Percentiles rank a stretch among this genome's conserved stretches.
These are phyloP conservation scores for Melanostoma mellinum DNA, from an alignment of 2,888 invertebrate species.

Conservation along the genomic window DNA sequence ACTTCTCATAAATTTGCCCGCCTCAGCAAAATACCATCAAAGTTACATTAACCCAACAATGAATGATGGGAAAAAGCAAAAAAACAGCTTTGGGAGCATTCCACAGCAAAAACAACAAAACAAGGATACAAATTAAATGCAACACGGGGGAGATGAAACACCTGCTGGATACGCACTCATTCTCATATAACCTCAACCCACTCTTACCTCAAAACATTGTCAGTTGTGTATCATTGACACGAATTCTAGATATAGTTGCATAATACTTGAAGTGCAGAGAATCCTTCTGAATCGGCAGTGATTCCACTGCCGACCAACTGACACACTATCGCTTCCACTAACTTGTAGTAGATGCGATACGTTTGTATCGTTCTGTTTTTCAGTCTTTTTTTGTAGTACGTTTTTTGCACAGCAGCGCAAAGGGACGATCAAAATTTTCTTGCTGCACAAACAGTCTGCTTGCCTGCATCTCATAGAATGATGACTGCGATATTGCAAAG, in stretches of 20 bases:
- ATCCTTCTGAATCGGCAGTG: slow-evolving; percentile 16
- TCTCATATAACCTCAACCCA: background rate
- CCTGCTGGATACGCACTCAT: slow-evolving; percentile 40
- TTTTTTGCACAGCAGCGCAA: slow-evolving; percentile 30
- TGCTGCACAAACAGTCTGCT: slow-evolving; percentile 5
- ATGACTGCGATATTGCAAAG: slow-evolving; percentile 39
- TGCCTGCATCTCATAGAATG: slow-evolving; percentile 5
- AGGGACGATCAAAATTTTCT: slow-evolving; percentile 30
- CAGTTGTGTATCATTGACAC: slow-evolving; percentile 49
- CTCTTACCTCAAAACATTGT: slow-evolving; percentile 18
- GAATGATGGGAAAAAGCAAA: slow-evolving; percentile 14
- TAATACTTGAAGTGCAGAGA: slow-evolving; percentile 12
- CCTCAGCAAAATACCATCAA: slow-evolving; percentile 46
- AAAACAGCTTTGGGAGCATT: background rate
- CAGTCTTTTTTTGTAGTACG: slow-evolving; percentile 11
- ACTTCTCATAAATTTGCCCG: slow-evolving; percentile 58
- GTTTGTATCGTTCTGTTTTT: background rate
- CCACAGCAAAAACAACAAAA: slow-evolving; percentile 5
- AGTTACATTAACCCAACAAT: slow-evolving; percentile 41
- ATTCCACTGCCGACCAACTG: background rate
- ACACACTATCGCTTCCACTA: background rate
- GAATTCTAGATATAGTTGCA: slow-evolving; percentile 40
- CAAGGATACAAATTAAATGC: slow-evolving; percentile 21
- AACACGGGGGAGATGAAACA: slow-evolving; percentile 17
- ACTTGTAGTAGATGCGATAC: slow-evolving; percentile 6